Evolutionary conservation across 2,888 invertebrate species (phyloP).

Genomic region (Drosophila limbata): DNA sequence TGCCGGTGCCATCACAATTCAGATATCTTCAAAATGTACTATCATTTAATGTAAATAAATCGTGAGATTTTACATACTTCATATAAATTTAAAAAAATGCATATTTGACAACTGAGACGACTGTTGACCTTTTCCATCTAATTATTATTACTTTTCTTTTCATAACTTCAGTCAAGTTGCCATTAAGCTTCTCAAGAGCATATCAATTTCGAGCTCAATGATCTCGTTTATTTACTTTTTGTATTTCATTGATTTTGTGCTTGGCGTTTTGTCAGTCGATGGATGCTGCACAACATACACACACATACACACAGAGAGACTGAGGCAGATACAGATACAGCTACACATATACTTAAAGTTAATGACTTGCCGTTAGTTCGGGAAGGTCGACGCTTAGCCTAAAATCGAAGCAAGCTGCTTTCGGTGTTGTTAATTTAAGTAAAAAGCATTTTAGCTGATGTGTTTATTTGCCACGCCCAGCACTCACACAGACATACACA

Average conservation of each 20-base stretch:
- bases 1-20: too few species aligned
- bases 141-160: not conserved
- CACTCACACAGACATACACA: conserved; percentile 31
- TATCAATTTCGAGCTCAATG: conserved; percentile 48
- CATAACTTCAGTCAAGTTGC: not conserved
- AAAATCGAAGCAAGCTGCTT: conserved; percentile 70
- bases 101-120: not conserved
- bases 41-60: too few species aligned
- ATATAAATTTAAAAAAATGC: not conserved
- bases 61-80: too few species aligned
- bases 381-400: conserved; percentile 36
- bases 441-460: conserved; percentile 79
- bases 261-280: conserved; percentile 37
- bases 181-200: conserved; percentile 40
- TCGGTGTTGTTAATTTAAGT: conserved; percentile 77
- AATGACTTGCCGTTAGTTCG: conserved; percentile 68
- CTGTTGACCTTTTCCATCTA: not conserved
- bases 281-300: conserved; percentile 21
- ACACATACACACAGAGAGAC: conserved; percentile 9
- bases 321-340: conserved; percentile 2
- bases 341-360: conserved; percentile 49
- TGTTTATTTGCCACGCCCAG: conserved; percentile 79
- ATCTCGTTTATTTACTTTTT: conserved; percentile 43
- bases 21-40: too few species aligned
- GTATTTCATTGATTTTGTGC: conserved; percentile 60